Base-by-base conservation (phyloP, 2,888 invertebrate genomes). In the Sabatieria punctata region DNA sequence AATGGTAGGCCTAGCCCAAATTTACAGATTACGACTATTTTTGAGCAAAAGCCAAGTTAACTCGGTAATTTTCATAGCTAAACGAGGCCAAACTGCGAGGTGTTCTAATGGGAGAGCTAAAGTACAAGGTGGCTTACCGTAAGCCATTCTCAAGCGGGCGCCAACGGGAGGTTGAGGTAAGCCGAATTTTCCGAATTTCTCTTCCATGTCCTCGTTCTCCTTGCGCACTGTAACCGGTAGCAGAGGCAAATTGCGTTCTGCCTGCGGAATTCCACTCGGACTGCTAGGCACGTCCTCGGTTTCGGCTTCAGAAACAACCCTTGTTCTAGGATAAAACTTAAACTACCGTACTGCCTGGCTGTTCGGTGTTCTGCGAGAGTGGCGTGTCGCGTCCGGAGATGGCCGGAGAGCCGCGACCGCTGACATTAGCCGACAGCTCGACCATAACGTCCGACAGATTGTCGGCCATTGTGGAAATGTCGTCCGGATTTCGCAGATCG, bases 181-280 rank as follows among this genome's bases (percentile, higher is more conserved):
- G 66, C 91, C 91, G 68, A 95, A 95, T 70, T 93, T 91, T 66
- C 93, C 91, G 73, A 95, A 95, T 66, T 91, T 88, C 58, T 95
- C 95, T 58, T 93, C 91, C 49, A 95, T 86, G 60, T 95, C 93
- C 48, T 86, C 88, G 26, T 85, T 83, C 67, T 85, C 83, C 60
- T 84, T 51, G 19, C 66, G 61, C 21, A 70, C 66, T 2, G 68
- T 69, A 35, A 66, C 66, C 0, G 71, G 71, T 3, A 70, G 57
- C n/a, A 58, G 54, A 2, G 64, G 63, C 22, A 46, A 23, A 2
- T 22, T n/a, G 26, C 26, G 15, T n/a, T 33, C 50, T 48, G 38
- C 38, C 8, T n/a, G 38, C 39, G 51, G 54, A 35, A 55, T 55
- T n/a, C 51, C 59, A 44, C 56, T 57, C 2, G 49, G 35, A 1